Base-by-base conservation (phyloP, 53 echinoderm and acorn worm genomes). In the Stichopus horrens region DNA sequence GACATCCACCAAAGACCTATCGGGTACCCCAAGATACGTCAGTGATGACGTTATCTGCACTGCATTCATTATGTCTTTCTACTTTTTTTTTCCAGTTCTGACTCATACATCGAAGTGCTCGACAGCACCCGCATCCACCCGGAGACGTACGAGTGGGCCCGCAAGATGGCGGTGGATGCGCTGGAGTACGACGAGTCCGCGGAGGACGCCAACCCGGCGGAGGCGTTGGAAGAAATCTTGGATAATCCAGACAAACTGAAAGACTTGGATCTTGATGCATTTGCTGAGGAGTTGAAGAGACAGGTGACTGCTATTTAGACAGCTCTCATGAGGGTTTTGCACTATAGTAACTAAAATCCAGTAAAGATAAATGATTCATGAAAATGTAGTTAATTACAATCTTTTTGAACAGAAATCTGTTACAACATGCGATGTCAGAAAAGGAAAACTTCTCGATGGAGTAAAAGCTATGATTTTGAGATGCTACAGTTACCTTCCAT, bases 141-240 rank as follows among this genome's bases (percentile, higher is more conserved):
- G 18, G 99, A 99, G 95, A 99, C 99, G 18, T 99, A 99, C 58
- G 99, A 99, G 90, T 99, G 99, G 99, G 99, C 99, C 10, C 91
- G 99, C n/a, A 99, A 99, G 94, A 99, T 99, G 99, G 99, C 99
- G 0, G 99, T 99, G 51, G 99, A 99, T 90, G 99, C 99, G 88
- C 66, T 99, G 85, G 99, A 99, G 89, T 99, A 99, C 53, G 96
- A 96, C 63, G 96, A 96, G 75, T 92, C 96, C 0, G 96, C 96
- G 20, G 96, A 96, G 37, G 96, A 99, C 83, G 94, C 93, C 55
- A 96, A 96, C 68, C 99, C 99, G 0, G 96, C 99, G 0, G 99
- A 95, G 75, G 99, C 99, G 5, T 76, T 99, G 66, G 96, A 99
- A 76, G 99, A 99, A 76, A 99, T 99, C 90, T 80, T 99, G 76